A percentile compares a stretch with the other conserved stretches of the same genome.
Conservation (phyloP, 2,888 invertebrate species). For the Athetis lepigone region DNA sequence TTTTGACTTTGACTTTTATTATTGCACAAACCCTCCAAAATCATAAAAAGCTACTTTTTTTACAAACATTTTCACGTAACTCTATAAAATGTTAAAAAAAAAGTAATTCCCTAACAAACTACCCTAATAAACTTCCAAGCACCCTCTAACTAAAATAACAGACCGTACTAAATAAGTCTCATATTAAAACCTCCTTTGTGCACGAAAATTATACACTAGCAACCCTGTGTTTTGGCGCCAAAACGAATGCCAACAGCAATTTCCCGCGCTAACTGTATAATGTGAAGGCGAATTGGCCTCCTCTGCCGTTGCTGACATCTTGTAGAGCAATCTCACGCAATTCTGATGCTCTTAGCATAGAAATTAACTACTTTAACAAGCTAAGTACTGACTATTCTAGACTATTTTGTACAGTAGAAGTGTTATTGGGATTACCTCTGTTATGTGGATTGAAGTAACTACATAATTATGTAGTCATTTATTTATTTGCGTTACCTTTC, state of each 20-base stretch:
- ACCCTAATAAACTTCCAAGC: neutral
- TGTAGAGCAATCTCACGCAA: slow-evolving; percentile 43
- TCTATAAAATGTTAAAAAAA: too few relatives aligned
- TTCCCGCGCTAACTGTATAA: slow-evolving; percentile 71
- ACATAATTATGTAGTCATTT: too few relatives aligned
- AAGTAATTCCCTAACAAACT: neutral
- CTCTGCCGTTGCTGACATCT: slow-evolving; percentile 47
- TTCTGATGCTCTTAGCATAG: slow-evolving; percentile 46
- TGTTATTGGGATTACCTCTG: neutral
- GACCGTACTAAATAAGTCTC: neutral
- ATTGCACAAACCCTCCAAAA: too few relatives aligned
- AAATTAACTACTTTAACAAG: slow-evolving; percentile 46
- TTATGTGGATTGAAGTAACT: neutral
- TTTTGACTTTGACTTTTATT: too few relatives aligned
- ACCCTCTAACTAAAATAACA: neutral
- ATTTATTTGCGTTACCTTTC: too few relatives aligned
- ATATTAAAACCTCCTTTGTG: slow-evolving; percentile 16
- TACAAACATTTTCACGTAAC: too few relatives aligned
- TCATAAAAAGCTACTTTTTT: too few relatives aligned
- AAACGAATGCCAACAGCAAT: slow-evolving; percentile 71
- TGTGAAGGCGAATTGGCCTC: slow-evolving; percentile 62
- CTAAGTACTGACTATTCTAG: neutral
- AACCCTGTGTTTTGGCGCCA: slow-evolving; percentile 69
- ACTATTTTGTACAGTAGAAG: slow-evolving; percentile 8
- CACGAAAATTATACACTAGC: slow-evolving; percentile 36